Base-by-base conservation (phyloP, 2,888 invertebrate species). In the Hanleya hanleyi region DNA sequence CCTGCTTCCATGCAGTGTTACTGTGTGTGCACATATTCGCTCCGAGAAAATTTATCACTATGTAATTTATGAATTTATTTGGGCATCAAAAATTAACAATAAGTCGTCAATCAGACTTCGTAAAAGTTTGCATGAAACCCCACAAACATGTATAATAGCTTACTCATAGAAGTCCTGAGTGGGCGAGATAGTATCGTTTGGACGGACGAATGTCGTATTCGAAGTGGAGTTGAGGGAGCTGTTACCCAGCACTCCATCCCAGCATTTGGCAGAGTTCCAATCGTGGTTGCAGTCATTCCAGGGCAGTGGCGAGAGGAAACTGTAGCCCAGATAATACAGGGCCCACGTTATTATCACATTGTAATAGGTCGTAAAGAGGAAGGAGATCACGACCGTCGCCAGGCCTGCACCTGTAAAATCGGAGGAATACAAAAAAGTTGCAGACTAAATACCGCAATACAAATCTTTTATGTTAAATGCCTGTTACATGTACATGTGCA, bases 341-440 rank as follows among this genome's bases (percentile, higher is more conserved):
- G 96, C 95, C 93, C 97, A 97, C 76, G 96, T 96, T 91, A 97
- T 97, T 90, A 98, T 96, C 82, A 97, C 96, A 91, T 96, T 97
- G 91, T 97, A 97, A 91, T 97, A 97, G 69, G 97, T 96, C 82
- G 97, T 96, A 94, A 98, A 95, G 88, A 97, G 92, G 92, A 97
- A 97, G 81, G 97, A 97, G 90, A 97, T 96, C 90, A 97, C 94
- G 79, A 97, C 97, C 90, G 96, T 97, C 75, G 97, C 96, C 83
- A 98, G 92, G 74, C 97, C 98, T 81, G 96, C 96, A 86, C 97
- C 97, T 97, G n/a, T n/a, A n/a, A n/a, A n/a, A n/a, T n/a, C n/a
- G n/a, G n/a, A n/a, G n/a, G n/a, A n/a, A n/a, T n/a, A n/a, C n/a
- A n/a, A n/a, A n/a, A n/a, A n/a, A n/a, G n/a, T n/a, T n/a, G n/a